Evolutionary conservation across 2,113 vertebrate species (phyloP).

Genomic region (Diphyllodes magnificus): DNA sequence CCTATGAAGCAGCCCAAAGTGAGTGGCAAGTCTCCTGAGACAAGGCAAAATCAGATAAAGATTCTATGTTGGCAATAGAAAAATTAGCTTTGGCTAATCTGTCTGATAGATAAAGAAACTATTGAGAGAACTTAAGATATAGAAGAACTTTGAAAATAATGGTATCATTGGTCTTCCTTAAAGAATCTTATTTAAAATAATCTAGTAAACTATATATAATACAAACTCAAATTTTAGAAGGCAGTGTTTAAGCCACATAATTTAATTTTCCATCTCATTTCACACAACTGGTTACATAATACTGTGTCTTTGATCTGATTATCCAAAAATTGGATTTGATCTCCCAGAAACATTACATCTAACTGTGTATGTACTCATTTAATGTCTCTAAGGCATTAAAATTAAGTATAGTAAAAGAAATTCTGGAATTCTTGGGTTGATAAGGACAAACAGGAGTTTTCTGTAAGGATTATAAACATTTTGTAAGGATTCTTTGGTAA

Average conservation of each 20-base stretch:
- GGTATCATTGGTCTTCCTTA: not conserved
- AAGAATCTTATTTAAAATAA: not conserved
- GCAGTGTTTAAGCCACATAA: not conserved
- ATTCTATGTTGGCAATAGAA: not conserved
- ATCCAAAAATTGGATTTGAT: not conserved
- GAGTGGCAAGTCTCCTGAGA: not conserved
- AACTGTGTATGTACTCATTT: not conserved
- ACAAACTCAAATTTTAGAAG: not conserved
- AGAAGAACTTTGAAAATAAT: not conserved
- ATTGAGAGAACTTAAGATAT: not conserved
- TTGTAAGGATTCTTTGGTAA: not conserved
- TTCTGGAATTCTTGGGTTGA: not conserved
- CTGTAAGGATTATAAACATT: not conserved
- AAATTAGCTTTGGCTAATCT: not conserved
- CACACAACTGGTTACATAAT: not conserved
- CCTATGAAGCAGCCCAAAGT: not conserved
- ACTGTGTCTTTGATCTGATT: not conserved
- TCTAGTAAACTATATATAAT: not conserved
- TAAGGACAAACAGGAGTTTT: not conserved
- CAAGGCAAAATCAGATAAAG: not conserved
- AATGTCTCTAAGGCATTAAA: not conserved
- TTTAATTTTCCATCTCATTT: not conserved
- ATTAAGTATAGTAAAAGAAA: not conserved
- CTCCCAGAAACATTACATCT: not conserved
- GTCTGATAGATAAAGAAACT: not conserved